These are phyloP conservation scores for Epirrita christyi DNA, from an alignment of 2,888 invertebrate genomes.

Conservation along the genomic window DNA sequence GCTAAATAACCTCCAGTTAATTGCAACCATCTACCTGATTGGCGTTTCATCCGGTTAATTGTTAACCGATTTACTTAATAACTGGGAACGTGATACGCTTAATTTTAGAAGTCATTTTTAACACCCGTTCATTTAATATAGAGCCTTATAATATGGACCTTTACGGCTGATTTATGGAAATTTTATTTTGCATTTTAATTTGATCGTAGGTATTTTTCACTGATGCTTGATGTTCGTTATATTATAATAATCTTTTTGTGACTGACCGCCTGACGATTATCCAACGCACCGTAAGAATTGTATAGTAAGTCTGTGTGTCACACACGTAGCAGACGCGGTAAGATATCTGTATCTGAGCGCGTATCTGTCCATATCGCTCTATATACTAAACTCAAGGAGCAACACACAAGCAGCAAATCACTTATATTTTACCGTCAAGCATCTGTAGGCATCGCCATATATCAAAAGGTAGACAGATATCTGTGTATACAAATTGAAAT, in stretches of 20 bases:
- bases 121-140: slow-evolving; percentile 21
- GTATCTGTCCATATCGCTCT: too few relatives aligned
- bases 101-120: slow-evolving; percentile 31
- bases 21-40: slow-evolving; percentile 63
- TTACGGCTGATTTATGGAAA: slow-evolving; percentile 28
- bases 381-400: too few relatives aligned
- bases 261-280: too few relatives aligned
- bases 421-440: too few relatives aligned
- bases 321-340: too few relatives aligned
- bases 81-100: slow-evolving; percentile 40
- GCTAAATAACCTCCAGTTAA: slow-evolving; percentile 63
- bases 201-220: slow-evolving; percentile 2
- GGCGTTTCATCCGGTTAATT: slow-evolving; percentile 66
- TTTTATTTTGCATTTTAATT: slow-evolving; percentile 23
- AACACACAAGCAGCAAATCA: too few relatives aligned
- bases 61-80: slow-evolving; percentile 61
- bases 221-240: background rate
- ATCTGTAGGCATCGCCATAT: too few relatives aligned
- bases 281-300: too few relatives aligned
- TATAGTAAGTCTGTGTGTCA: too few relatives aligned
- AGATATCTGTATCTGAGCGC: too few relatives aligned
- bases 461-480: too few relatives aligned
- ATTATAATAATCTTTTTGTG: background rate
- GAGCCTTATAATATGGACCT: slow-evolving; percentile 22
- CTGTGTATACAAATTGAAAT: too few relatives aligned